phyloP scores from a whole-genome alignment of 2,797 vertebrate species.

The Etheostoma perlongum region DNA sequence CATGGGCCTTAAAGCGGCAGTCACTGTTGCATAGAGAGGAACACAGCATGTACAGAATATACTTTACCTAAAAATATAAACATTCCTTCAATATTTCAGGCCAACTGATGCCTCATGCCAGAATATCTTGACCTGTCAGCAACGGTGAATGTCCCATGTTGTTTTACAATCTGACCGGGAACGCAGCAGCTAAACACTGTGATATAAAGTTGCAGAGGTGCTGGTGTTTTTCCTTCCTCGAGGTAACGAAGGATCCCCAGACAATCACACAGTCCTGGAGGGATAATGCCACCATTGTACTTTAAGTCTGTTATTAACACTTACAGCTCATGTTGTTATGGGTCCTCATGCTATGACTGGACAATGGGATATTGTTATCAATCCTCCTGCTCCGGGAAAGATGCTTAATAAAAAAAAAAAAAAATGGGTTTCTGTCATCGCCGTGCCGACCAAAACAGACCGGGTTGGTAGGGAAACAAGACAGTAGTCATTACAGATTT shows the following conservation, averaged over 20 bases:
- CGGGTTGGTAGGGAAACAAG: constrained; percentile 63
- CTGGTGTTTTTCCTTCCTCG: constrained; percentile 10
- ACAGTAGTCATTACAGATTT: constrained; percentile 65
- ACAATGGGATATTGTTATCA: constrained; percentile 67
- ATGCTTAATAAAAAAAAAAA: constrained; percentile 35
- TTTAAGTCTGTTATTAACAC: constrained; percentile 43
- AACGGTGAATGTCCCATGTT: constrained; percentile 12
- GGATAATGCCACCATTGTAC: constrained; percentile 60
- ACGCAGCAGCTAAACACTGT: neutral
- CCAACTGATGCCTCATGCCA: neutral
- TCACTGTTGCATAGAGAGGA: constrained; percentile 18
- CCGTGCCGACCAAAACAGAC: constrained; percentile 56
- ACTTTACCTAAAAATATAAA: constrained; percentile 34
- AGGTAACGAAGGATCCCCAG: constrained; percentile 42
- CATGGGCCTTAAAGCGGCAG: constrained; percentile 38
- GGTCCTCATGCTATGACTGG: constrained; percentile 5
- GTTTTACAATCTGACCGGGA: constrained; percentile 47
- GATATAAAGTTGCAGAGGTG: constrained; percentile 39
- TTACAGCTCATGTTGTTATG: constrained; percentile 26
- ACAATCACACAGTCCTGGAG: constrained; percentile 41
- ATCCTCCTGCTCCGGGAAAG: constrained; percentile 33
- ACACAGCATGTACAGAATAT: constrained; percentile 27
- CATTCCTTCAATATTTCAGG: constrained; percentile 10
- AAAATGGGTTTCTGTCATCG: constrained; percentile 9
- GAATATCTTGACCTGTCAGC: constrained; percentile 24